Conservation (phyloP, 2,113 vertebrate species). For the Heterochromis multidens region DNA sequence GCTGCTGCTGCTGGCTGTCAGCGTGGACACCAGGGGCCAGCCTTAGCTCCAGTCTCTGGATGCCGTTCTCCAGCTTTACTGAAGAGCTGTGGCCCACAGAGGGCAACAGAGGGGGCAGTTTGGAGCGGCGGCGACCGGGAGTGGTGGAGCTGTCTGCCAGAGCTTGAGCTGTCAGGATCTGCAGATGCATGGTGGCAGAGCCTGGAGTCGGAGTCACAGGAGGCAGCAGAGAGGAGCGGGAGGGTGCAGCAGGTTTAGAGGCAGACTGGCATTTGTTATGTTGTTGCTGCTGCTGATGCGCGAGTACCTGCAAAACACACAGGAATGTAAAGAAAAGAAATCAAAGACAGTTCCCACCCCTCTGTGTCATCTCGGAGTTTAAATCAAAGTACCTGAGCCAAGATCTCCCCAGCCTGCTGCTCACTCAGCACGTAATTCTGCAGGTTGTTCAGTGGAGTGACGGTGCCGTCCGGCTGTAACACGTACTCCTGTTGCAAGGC, state of each 20-base stretch:
- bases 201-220: constrained; percentile 59
- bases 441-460: constrained; percentile 72
- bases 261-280: constrained; percentile 27
- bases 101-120: constrained; percentile 56
- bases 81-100: not conserved
- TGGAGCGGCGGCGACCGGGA: constrained; percentile 43
- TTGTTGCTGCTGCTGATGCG: constrained; percentile 61
- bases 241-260: constrained; percentile 24
- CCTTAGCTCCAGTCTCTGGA: constrained; percentile 58
- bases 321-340: not conserved
- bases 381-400: constrained; percentile 71
- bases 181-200: constrained; percentile 78
- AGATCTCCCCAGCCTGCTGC: constrained; percentile 76
- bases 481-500: constrained; percentile 71
- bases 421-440: constrained; percentile 81
- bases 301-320: constrained; percentile 58
- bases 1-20: constrained; percentile 34
- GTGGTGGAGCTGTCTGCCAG: constrained; percentile 64
- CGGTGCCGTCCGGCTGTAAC: constrained; percentile 74
- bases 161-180: constrained; percentile 79
- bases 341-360: not conserved
- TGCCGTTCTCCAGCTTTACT: constrained; percentile 36
- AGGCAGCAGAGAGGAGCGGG: constrained; percentile 61
- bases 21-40: constrained; percentile 36
- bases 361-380: not conserved